Conservation (phyloP, 2,888 invertebrate species). For the Phanerotoma sp. region DNA sequence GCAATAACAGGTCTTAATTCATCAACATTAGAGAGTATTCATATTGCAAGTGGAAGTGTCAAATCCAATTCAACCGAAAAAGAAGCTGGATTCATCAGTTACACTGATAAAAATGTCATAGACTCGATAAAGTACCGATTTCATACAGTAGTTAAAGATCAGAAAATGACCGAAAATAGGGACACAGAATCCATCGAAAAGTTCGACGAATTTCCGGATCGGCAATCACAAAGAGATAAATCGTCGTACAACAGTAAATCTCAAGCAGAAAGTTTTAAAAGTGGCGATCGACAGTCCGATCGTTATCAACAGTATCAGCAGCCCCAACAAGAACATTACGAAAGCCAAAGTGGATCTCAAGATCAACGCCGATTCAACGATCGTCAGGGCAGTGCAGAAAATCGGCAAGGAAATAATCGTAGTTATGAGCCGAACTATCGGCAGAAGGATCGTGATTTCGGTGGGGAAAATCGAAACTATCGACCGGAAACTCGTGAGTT, state of each 20-base stretch:
- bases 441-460: no score
- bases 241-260: not conserved
- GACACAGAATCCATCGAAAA: slow-evolving; percentile 21
- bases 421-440: no score
- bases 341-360: no score
- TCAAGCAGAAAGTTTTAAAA: not conserved
- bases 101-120: slow-evolving; percentile 46
- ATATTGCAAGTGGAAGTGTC: slow-evolving; percentile 46
- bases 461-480: no score
- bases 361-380: no score
- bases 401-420: no score
- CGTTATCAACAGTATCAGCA: not conserved
- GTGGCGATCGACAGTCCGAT: not conserved
- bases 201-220: no score
- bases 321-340: not conserved
- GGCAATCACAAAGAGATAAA: no score
- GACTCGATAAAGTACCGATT: slow-evolving; percentile 52
- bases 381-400: no score
- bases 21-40: slow-evolving; percentile 50
- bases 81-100: slow-evolving; percentile 53
- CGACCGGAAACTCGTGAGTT: no score
- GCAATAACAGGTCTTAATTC: slow-evolving; percentile 48
- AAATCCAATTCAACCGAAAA: slow-evolving; percentile 49
- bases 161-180: slow-evolving; percentile 20
- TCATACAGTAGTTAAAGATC: slow-evolving; percentile 49